Evolutionary conservation across 2,113 vertebrate genomes (phyloP).

Genomic region (Dicerorhinus sumatrensis): DNA sequence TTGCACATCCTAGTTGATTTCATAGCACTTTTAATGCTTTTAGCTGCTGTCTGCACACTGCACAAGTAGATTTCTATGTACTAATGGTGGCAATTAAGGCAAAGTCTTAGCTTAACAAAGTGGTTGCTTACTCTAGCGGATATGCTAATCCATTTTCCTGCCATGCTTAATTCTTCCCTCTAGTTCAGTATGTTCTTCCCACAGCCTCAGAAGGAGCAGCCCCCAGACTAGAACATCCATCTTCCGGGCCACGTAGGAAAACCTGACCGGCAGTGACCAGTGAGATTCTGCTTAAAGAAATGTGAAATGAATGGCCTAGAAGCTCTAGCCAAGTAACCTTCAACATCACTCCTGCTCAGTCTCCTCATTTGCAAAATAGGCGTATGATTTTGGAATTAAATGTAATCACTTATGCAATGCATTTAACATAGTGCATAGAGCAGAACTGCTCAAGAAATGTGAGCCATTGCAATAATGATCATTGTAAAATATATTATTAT

Average conservation of each 20-base stretch:
- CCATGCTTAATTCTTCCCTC: background rate
- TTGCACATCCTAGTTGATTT: too few species aligned
- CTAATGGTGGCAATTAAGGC: background rate
- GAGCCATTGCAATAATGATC: background rate
- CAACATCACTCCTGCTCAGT: background rate
- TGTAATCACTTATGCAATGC: background rate
- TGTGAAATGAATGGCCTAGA: background rate
- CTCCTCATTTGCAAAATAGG: background rate
- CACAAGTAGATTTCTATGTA: background rate
- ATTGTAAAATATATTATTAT: background rate
- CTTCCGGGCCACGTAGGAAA: background rate
- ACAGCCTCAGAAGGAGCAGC: background rate
- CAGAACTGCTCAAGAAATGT: background rate
- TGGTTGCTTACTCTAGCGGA: background rate
- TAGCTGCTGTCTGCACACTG: background rate
- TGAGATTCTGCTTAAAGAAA: background rate
- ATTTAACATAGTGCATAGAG: background rate
- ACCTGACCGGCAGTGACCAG: background rate
- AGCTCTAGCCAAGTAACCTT: background rate
- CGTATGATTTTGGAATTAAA: background rate
- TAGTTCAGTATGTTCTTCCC: background rate
- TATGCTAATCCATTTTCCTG: background rate
- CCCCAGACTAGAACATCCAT: background rate
- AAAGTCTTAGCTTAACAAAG: background rate
- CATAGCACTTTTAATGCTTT: background rate